These are phyloP conservation scores for Solen grandis DNA, from an alignment of 1,140 invertebrate species.

Conservation along the genomic window DNA sequence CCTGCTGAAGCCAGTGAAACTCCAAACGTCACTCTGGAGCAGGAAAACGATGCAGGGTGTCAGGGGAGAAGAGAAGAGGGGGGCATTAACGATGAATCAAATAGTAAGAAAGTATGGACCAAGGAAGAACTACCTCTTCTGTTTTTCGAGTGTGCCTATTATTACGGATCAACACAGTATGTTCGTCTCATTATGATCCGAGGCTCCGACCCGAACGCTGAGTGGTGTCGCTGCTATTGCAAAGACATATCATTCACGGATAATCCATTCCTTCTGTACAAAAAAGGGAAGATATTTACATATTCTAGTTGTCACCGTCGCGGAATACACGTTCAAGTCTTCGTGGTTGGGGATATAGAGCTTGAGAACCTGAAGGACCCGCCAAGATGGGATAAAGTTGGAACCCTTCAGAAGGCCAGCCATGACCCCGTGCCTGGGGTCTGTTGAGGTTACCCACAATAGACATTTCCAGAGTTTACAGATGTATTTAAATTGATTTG, in stretches of 20 bases:
- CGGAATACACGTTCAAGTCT: constrained; percentile 20
- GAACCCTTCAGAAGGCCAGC: constrained; percentile 22
- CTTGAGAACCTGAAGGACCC: constrained; percentile 24
- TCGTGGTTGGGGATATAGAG: constrained; percentile 42
- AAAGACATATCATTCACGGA: constrained; percentile 23
- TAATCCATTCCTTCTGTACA: constrained; percentile 36
- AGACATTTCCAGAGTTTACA: too few species aligned
- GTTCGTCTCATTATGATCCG: constrained; percentile 20
- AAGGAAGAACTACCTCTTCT: background rate
- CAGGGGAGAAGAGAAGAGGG: constrained; percentile 4
- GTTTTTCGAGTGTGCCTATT: constrained; percentile 46
- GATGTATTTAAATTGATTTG: too few species aligned
- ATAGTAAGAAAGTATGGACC: background rate
- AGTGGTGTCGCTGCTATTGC: constrained; percentile 34
- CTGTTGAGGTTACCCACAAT: constrained; percentile 3
- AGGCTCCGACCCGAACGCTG: constrained; percentile 7
- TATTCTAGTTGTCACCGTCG: background rate
- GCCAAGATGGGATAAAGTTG: constrained; percentile 36
- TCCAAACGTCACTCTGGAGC: constrained; percentile 2
- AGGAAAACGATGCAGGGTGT: background rate
- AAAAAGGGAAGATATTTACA: constrained; percentile 27
- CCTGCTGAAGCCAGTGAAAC: constrained; percentile 3
- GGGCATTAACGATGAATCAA: background rate
- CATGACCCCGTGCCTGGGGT: constrained; percentile 32
- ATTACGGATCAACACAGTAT: constrained; percentile 33